Evolutionary conservation across 1,140 invertebrate species (phyloP).

Genomic region (Pseudachorutes palmiensis): DNA sequence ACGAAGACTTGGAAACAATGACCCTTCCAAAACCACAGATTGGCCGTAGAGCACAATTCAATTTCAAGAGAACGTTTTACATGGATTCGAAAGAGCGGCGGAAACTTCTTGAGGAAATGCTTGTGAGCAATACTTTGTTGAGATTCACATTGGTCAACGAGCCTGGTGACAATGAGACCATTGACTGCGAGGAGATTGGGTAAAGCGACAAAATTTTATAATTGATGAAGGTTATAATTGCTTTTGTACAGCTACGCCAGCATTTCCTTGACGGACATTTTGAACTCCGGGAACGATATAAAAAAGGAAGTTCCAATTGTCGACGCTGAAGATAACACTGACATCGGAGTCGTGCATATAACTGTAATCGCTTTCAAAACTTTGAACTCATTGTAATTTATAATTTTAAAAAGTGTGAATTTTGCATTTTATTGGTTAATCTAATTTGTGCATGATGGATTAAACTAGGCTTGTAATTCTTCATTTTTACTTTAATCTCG

Average conservation of each 20-base stretch:
- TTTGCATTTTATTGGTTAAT: not conserved
- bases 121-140: not conserved
- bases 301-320: conserved; percentile 12
- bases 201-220: conserved; percentile 5
- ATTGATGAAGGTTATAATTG: too few relatives aligned
- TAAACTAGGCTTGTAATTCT: too few relatives aligned
- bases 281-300: conserved; percentile 8
- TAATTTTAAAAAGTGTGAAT: not conserved
- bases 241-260: conserved; percentile 20
- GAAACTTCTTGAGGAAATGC: not conserved
- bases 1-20: conserved; percentile 19
- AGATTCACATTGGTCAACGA: conserved; percentile 20
- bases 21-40: conserved; percentile 15
- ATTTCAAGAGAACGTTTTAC: conserved; percentile 21
- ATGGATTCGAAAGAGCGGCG: conserved; percentile 21
- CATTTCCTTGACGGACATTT: not conserved
- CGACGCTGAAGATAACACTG: conserved; percentile 14
- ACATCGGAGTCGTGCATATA: conserved; percentile 11
- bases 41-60: conserved; percentile 18
- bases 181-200: conserved; percentile 25
- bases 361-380: conserved; percentile 9
- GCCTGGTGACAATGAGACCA: conserved; percentile 18
- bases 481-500: too few relatives aligned
- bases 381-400: conserved; percentile 10
- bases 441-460: not conserved